Evolutionary conservation across 2,797 vertebrate genomes (phyloP).

Genomic region (Epinephelus coioides): DNA sequence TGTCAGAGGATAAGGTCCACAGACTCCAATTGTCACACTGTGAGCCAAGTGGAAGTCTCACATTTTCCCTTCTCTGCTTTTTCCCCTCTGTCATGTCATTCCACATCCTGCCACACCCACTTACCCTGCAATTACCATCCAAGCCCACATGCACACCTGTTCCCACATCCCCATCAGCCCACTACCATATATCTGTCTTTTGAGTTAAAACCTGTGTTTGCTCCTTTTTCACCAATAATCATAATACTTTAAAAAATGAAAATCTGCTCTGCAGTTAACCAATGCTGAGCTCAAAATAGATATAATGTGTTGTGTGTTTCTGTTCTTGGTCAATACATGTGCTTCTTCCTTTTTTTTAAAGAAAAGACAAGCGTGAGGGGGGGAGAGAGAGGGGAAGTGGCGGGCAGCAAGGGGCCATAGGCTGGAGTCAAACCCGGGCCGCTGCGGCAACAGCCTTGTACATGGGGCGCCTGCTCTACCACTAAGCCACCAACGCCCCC

Average conservation of each 20-base stretch:
- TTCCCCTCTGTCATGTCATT: neutral
- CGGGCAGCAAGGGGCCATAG: no score
- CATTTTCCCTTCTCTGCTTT: neutral
- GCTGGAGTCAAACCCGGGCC: no score
- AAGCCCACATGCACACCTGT: neutral
- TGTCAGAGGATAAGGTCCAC: neutral
- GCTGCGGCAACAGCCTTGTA: no score
- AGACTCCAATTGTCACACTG: neutral
- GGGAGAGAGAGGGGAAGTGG: no score
- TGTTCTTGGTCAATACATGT: neutral
- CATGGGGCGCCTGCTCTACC: no score
- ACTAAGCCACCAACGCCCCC: no score
- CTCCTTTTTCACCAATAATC: neutral
- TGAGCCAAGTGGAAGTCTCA: neutral
- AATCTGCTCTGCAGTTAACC: neutral
- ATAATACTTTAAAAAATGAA: neutral
- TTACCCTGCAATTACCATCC: neutral
- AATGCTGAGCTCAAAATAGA: neutral
- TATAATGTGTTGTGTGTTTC: neutral
- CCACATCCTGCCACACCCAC: neutral
- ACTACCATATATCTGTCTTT: neutral
- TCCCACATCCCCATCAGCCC: neutral
- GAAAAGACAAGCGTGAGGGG: no score
- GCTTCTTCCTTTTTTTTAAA: neutral
- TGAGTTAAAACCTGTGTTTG: neutral